A percentile compares a stretch with the other conserved stretches of the same genome.
These are phyloP conservation scores for Eupithecia centaureata DNA, from an alignment of 2,888 invertebrate genomes.

Conservation along the genomic window DNA sequence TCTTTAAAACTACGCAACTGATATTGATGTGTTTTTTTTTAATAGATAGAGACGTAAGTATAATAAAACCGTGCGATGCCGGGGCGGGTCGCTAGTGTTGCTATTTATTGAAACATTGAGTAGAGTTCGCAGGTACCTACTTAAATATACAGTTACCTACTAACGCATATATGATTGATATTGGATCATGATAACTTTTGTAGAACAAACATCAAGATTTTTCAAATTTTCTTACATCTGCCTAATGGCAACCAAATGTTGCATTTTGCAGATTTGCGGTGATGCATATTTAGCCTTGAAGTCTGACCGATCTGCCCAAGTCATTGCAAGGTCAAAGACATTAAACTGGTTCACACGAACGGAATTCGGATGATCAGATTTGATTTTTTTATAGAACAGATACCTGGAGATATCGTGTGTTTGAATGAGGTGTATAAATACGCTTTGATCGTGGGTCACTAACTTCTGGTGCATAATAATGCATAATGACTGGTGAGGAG, in stretches of 20 bases:
- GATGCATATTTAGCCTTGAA: slow-evolving; percentile 8
- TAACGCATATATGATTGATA: too few relatives aligned
- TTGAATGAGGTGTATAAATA: neutral
- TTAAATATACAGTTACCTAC: too few relatives aligned
- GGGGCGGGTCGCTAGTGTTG: too few relatives aligned
- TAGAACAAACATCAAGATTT: neutral
- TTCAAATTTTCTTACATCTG: neutral
- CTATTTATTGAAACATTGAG: too few relatives aligned
- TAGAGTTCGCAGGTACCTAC: too few relatives aligned
- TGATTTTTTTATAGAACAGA: neutral
- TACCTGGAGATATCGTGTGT: neutral
- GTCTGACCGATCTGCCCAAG: slow-evolving; percentile 7
- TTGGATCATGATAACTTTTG: neutral
- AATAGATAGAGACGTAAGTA: too few relatives aligned
- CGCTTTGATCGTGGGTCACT: neutral
- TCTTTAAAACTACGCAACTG: too few relatives aligned
- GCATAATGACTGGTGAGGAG: neutral
- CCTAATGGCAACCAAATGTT: slow-evolving; percentile 1
- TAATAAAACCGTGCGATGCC: too few relatives aligned
- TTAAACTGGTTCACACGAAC: slow-evolving; percentile 15
- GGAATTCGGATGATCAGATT: slow-evolving; percentile 4
- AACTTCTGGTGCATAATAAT: neutral
- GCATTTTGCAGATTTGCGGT: neutral
- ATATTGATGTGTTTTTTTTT: too few relatives aligned
- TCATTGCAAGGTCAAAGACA: slow-evolving; percentile 4